These are phyloP conservation scores for Danaus melanippus DNA, from an alignment of 1,140 invertebrate genomes.

Conservation along the genomic window DNA sequence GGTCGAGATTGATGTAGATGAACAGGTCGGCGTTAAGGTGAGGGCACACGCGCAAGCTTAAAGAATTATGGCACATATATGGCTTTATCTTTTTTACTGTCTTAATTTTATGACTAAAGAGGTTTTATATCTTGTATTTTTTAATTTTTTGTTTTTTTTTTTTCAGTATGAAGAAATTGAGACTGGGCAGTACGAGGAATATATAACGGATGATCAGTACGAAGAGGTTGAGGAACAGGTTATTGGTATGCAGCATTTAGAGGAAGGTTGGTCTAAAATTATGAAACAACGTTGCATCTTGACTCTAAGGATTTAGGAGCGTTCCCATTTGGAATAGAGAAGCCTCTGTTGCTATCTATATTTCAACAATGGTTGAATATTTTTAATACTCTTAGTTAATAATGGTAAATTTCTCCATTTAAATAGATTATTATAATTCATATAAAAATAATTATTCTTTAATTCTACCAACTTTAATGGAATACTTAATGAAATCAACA, in stretches of 20 bases:
- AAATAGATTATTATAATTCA: too few species aligned
- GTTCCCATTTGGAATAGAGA: background rate
- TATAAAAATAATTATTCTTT: too few species aligned
- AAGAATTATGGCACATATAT: too few species aligned
- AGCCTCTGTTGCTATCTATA: too few species aligned
- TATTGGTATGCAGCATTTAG: constrained; percentile 69
- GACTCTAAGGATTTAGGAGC: too few species aligned
- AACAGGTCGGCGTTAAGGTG: constrained; percentile 70
- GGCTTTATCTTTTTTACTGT: background rate
- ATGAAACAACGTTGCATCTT: background rate
- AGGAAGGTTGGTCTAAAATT: constrained; percentile 45
- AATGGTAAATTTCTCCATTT: too few species aligned
- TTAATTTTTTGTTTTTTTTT: background rate
- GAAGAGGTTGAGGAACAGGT: constrained; percentile 70
- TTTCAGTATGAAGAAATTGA: constrained; percentile 71
- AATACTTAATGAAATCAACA: too few species aligned
- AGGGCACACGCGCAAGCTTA: background rate
- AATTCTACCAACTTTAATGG: too few species aligned
- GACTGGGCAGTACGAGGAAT: constrained; percentile 66
- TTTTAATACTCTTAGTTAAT: too few species aligned
- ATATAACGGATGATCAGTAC: constrained; percentile 69
- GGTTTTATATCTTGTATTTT: background rate
- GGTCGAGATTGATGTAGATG: constrained; percentile 68
- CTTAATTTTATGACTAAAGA: background rate
- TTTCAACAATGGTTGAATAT: too few species aligned